A percentile compares a stretch with the other conserved stretches of the same genome.
phyloP scores from a whole-genome alignment of 2,888 invertebrate genomes.

The Lydus trimaculatus region DNA sequence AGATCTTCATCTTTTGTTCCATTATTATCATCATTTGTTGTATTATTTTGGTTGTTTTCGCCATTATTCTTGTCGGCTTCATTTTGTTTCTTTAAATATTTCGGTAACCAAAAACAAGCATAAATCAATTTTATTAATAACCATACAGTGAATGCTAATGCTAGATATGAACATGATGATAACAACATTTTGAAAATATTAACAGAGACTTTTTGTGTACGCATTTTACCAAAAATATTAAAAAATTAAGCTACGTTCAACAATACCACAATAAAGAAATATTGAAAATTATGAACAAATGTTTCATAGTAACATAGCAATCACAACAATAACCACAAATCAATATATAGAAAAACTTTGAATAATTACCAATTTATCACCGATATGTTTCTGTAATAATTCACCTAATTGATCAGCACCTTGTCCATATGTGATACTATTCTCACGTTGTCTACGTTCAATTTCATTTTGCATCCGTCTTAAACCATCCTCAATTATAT shows the following conservation, averaged over 20 bases:
- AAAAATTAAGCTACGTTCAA: neutral
- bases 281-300: neutral
- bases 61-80: constrained; percentile 57
- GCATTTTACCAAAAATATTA: constrained; percentile 59
- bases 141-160: constrained; percentile 70
- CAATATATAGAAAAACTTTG: neutral
- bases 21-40: constrained; percentile 43
- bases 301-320: neutral
- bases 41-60: constrained; percentile 55
- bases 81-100: constrained; percentile 65
- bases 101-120: constrained; percentile 71
- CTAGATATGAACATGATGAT: constrained; percentile 69
- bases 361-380: constrained; percentile 19
- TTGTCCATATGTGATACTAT: constrained; percentile 39
- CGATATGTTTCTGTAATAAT: constrained; percentile 29
- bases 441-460: constrained; percentile 45
- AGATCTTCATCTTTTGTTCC: constrained; percentile 30
- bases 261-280: neutral
- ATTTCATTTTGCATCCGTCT: constrained; percentile 52
- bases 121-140: constrained; percentile 71
- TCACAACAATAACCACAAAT: neutral
- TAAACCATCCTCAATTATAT: constrained; percentile 55
- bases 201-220: constrained; percentile 72
- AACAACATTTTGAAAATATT: constrained; percentile 73
- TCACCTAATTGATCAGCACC: constrained; percentile 40